phyloP scores from a whole-genome alignment of 2,797 vertebrate species.

The Apogon talboti region DNA sequence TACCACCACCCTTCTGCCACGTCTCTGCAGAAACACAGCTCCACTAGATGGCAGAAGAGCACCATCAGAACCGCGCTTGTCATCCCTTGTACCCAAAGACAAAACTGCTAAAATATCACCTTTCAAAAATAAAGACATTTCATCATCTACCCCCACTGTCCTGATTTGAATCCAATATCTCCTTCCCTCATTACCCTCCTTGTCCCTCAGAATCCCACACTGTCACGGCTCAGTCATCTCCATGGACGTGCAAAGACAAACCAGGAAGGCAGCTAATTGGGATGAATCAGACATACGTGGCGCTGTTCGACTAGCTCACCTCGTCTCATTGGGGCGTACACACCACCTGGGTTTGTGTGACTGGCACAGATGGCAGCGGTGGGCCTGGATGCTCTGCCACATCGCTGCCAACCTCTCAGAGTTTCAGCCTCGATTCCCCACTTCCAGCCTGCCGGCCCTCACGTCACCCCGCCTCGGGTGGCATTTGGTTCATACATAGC shows the following conservation, averaged over 20 bases:
- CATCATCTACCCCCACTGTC: constrained; percentile 54
- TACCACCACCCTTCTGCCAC: not conserved
- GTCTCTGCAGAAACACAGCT: not conserved
- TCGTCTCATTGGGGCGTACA: constrained; percentile 17
- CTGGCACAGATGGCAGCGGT: constrained; percentile 70
- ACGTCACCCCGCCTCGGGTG: constrained; percentile 33
- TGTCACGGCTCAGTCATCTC: constrained; percentile 55
- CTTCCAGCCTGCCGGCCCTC: constrained; percentile 10
- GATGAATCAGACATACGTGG: constrained; percentile 45
- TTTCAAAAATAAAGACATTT: constrained; percentile 60
- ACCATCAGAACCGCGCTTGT: not conserved
- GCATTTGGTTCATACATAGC: constrained; percentile 31
- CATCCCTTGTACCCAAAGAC: constrained; percentile 11
- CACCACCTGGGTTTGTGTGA: constrained; percentile 57
- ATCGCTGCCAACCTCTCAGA: constrained; percentile 29
- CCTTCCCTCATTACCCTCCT: constrained; percentile 68
- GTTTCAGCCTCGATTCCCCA: not conserved
- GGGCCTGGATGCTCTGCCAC: constrained; percentile 57
- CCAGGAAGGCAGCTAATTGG: constrained; percentile 51
- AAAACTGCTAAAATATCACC: constrained; percentile 45
- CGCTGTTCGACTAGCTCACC: constrained; percentile 44
- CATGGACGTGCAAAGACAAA: constrained; percentile 38
- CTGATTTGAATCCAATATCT: constrained; percentile 64
- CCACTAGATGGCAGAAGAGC: constrained; percentile 76
- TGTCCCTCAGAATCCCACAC: constrained; percentile 55